A percentile compares a stretch with the other conserved stretches of the same genome.
Conservation (phyloP, 2,888 invertebrate genomes). For the Villa cingulata region DNA sequence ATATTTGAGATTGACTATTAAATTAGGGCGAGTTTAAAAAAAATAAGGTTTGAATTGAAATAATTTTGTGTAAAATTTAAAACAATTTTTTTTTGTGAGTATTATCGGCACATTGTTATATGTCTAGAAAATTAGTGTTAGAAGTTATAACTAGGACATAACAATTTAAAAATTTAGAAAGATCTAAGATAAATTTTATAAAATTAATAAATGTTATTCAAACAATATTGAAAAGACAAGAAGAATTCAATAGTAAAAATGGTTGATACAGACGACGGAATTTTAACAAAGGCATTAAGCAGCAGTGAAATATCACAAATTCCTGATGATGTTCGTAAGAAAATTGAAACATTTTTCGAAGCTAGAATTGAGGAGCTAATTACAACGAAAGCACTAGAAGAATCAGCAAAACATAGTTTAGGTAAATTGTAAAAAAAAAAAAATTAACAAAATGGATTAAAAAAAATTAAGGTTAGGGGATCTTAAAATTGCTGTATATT, state of each 20-base stretch:
- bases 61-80: too few species aligned
- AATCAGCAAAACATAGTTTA: conserved; percentile 28
- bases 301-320: conserved; percentile 43
- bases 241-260: too few species aligned
- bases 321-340: conserved; percentile 41
- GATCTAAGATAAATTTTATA: too few species aligned
- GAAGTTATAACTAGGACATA: too few species aligned
- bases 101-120: too few species aligned
- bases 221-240: background rate
- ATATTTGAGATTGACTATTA: too few species aligned
- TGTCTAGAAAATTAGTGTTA: too few species aligned
- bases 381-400: conserved; percentile 58
- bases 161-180: too few species aligned
- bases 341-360: conserved; percentile 47
- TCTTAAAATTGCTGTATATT: too few species aligned
- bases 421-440: conserved; percentile 20
- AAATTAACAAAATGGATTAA: background rate
- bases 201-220: background rate
- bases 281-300: conserved; percentile 36
- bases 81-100: too few species aligned
- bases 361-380: conserved; percentile 56
- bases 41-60: too few species aligned
- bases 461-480: background rate
- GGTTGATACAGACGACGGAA: conserved; percentile 33
- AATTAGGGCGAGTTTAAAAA: too few species aligned